phyloP scores from a whole-genome alignment of 2,113 vertebrate species.

The Chunga burmeisteri region DNA sequence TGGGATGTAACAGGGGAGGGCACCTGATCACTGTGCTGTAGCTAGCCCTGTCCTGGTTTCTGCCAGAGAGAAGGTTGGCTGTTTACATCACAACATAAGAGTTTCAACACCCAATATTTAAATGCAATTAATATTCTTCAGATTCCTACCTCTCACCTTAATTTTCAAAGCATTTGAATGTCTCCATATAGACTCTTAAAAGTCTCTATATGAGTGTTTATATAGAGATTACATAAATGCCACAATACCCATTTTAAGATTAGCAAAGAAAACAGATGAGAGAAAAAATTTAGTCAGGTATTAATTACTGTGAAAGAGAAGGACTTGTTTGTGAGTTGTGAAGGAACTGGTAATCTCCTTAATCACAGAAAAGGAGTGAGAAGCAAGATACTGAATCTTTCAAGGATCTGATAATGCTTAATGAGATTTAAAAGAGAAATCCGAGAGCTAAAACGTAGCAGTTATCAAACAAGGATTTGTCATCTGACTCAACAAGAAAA shows the following conservation, averaged over 20 bases:
- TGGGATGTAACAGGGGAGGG: background rate
- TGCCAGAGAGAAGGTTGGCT: background rate
- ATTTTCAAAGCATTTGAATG: background rate
- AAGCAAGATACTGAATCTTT: background rate
- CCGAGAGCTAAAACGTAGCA: background rate
- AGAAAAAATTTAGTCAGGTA: background rate
- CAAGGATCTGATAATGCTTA: background rate
- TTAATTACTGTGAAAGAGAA: background rate
- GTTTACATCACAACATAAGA: background rate
- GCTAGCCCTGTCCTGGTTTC: background rate
- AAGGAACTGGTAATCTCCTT: background rate
- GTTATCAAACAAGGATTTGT: background rate
- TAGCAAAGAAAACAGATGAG: background rate
- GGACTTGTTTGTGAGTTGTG: background rate
- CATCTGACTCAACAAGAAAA: background rate
- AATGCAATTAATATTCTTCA: background rate
- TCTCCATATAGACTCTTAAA: background rate
- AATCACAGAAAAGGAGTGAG: background rate
- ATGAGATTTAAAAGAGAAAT: slow-evolving; percentile 3
- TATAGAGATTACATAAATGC: background rate
- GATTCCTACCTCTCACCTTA: background rate
- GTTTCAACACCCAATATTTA: background rate
- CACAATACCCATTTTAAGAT: background rate
- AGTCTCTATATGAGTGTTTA: background rate
- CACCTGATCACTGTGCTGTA: background rate